Conservation (phyloP, 2,113 vertebrate species). For the Acanthisitta chloris region DNA sequence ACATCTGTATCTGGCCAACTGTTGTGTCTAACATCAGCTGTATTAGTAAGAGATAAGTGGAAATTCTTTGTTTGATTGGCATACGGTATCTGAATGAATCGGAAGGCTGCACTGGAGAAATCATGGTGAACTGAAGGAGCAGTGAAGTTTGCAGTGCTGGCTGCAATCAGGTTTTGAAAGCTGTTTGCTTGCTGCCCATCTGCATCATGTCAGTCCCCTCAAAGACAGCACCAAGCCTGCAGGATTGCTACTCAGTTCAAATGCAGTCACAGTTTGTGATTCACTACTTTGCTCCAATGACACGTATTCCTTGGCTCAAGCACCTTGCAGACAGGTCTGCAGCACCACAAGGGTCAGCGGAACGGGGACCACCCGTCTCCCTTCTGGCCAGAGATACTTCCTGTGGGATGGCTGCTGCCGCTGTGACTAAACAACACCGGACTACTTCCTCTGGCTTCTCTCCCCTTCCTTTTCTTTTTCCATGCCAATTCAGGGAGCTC, state of each 20-base stretch:
- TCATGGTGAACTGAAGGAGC: background rate
- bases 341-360: background rate
- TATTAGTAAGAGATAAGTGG: background rate
- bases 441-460: constrained; percentile 38
- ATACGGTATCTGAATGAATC: background rate
- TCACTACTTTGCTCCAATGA: background rate
- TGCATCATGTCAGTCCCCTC: background rate
- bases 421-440: background rate
- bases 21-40: constrained; percentile 3
- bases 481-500: constrained; percentile 19
- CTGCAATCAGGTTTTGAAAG: background rate
- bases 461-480: constrained; percentile 25
- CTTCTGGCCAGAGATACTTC: constrained; percentile 21
- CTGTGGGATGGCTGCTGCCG: background rate
- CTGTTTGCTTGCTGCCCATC: background rate
- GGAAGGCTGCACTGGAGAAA: background rate
- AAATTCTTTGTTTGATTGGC: constrained; percentile 8
- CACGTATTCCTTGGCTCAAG: background rate
- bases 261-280: background rate
- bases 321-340: background rate
- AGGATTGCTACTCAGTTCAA: background rate
- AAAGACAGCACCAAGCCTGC: background rate
- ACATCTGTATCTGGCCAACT: background rate
- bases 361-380: background rate
- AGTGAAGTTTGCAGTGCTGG: background rate